Conservation (phyloP, 2,797 vertebrate genomes). For the Halcyon leucocephala region DNA sequence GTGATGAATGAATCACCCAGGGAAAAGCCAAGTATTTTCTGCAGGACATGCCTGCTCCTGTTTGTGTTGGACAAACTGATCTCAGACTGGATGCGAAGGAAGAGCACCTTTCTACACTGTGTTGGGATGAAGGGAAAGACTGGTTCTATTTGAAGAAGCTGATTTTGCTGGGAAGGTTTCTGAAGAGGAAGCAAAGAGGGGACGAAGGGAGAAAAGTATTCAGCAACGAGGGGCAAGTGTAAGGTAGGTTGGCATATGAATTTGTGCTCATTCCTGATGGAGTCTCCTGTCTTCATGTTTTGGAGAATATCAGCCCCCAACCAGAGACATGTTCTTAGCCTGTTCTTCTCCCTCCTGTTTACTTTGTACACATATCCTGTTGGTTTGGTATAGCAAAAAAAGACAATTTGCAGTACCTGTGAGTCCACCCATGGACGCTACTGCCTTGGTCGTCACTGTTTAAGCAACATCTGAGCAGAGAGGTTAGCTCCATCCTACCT, state of each 20-base stretch:
- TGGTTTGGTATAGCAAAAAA: not conserved
- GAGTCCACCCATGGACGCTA: not conserved
- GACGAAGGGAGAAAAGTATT: not conserved
- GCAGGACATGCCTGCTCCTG: not conserved
- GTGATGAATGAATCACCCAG: accelerated
- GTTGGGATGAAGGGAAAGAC: not conserved
- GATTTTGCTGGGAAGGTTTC: not conserved
- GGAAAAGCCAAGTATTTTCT: not conserved
- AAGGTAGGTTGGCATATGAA: not conserved
- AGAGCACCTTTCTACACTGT: not conserved
- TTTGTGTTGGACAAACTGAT: not conserved
- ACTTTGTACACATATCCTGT: not conserved
- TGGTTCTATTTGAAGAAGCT: not conserved
- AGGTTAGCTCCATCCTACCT: not conserved
- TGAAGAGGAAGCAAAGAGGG: not conserved
- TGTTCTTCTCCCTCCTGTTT: not conserved
- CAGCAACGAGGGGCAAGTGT: not conserved
- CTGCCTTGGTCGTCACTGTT: not conserved
- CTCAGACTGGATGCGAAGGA: not conserved
- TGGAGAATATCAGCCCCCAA: not conserved
- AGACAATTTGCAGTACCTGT: not conserved
- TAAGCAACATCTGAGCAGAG: not conserved
- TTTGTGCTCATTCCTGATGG: not conserved
- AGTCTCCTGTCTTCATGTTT: not conserved
- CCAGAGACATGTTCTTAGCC: not conserved